Evolutionary conservation across 2,113 vertebrate genomes (phyloP).

Genomic region (Petromus typicus): DNA sequence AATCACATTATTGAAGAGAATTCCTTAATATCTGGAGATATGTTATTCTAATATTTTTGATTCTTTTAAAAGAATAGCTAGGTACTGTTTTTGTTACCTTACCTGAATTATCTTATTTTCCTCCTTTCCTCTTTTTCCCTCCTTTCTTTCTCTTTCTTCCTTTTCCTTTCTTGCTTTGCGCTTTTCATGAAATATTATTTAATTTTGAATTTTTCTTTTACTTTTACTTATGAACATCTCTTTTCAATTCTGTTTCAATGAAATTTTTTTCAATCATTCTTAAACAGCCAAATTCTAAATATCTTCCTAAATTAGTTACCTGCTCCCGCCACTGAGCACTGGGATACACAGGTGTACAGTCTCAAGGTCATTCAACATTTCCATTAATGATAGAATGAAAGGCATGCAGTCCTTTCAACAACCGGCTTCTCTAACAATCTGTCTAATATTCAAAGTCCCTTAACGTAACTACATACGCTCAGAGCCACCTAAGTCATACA

Average conservation of each 20-base stretch:
- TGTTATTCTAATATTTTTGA: not conserved
- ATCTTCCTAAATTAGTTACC: not conserved
- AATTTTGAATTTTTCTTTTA: slow-evolving; percentile 27
- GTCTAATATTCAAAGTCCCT: not conserved
- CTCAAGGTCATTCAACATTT: not conserved
- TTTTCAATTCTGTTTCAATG: not conserved
- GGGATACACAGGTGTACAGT: not conserved
- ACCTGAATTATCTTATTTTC: not conserved
- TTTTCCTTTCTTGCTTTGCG: not conserved
- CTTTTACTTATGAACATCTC: not conserved
- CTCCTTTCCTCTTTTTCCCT: not conserved
- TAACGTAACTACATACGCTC: not conserved
- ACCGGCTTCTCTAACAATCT: not conserved
- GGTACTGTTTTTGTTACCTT: not conserved
- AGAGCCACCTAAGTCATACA: not conserved
- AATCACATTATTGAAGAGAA: slow-evolving; percentile 16
- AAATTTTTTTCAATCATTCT: not conserved
- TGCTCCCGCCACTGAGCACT: not conserved
- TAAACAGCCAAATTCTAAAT: not conserved
- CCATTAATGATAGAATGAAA: not conserved
- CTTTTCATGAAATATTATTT: not conserved
- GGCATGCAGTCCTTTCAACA: not conserved
- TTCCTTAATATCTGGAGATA: not conserved
- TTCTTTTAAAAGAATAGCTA: slow-evolving; percentile 35
- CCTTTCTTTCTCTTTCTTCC: not conserved